phyloP scores from a whole-genome alignment of 2,113 vertebrate genomes.

The Chelonoidis abingdonii region DNA sequence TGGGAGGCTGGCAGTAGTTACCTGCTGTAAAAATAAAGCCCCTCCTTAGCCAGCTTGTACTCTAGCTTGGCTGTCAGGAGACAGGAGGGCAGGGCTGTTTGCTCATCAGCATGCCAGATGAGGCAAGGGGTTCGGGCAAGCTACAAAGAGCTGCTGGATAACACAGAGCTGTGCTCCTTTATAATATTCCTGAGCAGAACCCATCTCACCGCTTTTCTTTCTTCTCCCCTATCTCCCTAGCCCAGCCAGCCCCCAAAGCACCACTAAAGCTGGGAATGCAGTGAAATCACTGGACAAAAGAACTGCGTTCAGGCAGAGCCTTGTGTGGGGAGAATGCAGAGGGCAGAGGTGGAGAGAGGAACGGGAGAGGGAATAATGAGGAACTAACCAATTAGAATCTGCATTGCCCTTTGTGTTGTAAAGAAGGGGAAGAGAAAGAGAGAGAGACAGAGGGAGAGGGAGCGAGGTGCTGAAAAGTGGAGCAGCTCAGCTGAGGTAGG shows the following conservation, averaged over 20 bases:
- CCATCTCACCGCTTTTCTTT: neutral
- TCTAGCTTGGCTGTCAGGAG: neutral
- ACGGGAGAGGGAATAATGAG: neutral
- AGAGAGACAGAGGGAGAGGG: neutral
- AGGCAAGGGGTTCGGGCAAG: neutral
- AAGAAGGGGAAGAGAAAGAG: neutral
- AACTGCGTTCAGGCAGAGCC: neutral
- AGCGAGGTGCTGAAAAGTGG: neutral
- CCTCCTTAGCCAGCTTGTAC: neutral
- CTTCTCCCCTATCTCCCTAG: neutral
- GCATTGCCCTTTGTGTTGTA: neutral
- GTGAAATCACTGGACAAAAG: neutral
- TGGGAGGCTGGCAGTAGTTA: neutral
- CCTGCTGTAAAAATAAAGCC: neutral
- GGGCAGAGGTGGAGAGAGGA: neutral
- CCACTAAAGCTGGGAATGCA: neutral
- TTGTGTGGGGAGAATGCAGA: neutral
- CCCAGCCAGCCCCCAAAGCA: neutral
- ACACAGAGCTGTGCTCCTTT: neutral
- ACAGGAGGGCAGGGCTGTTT: neutral
- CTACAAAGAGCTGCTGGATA: neutral
- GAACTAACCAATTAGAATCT: neutral
- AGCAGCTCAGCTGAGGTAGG: neutral
- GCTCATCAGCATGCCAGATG: neutral
- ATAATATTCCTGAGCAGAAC: neutral